Percentiles rank a stretch among this genome's conserved stretches.
phyloP scores from a whole-genome alignment of 2,888 invertebrate genomes.

The Leucozona laternaria region DNA sequence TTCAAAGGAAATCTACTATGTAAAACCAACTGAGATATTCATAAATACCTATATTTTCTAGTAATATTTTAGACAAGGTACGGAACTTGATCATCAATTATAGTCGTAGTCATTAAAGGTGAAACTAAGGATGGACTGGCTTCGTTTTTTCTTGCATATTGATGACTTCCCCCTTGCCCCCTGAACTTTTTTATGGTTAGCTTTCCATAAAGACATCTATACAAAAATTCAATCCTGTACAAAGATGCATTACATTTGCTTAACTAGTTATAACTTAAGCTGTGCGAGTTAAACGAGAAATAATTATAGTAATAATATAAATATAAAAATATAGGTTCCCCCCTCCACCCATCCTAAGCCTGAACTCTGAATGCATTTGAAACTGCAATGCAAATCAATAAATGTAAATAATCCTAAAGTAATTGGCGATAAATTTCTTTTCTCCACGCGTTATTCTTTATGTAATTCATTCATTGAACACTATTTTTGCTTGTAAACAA shows the following conservation, averaged over 20 bases:
- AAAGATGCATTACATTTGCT: no score
- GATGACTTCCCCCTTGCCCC: not conserved
- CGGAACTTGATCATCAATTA: not conserved
- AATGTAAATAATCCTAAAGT: not conserved
- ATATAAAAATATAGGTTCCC: no score
- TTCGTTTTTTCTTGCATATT: not conserved
- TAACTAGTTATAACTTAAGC: no score
- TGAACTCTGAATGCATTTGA: not conserved
- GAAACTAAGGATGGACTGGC: not conserved
- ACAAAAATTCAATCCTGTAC: not conserved
- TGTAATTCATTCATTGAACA: slow-evolving; percentile 14
- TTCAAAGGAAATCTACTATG: no score
- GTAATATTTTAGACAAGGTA: no score
- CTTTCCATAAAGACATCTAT: not conserved
- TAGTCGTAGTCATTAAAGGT: not conserved
- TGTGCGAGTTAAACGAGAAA: no score
- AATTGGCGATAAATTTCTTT: slow-evolving; percentile 1
- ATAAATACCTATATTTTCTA: no score
- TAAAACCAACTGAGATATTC: no score
- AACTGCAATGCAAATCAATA: not conserved
- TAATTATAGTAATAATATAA: no score
- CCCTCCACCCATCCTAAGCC: no score
- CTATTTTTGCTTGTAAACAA: not conserved
- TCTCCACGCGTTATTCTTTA: not conserved
- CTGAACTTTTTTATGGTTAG: not conserved